Percentiles rank a stretch among this genome's conserved stretches.
Evolutionary conservation across 2,797 vertebrate species (phyloP).

Genomic region (Phalanger gymnotis): DNA sequence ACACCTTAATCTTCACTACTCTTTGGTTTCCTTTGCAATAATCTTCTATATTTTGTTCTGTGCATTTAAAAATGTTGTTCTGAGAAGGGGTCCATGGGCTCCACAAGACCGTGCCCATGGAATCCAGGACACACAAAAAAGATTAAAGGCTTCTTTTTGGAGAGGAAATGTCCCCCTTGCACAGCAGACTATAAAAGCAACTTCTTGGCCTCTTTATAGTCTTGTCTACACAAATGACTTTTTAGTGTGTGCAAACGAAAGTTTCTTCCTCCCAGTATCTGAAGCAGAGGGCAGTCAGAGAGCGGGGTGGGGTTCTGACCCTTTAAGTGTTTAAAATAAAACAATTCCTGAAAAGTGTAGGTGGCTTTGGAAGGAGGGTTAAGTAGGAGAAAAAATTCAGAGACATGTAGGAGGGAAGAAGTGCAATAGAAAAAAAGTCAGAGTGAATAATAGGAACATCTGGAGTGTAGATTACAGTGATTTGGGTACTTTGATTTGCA

Average conservation of each 20-base stretch:
- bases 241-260: conserved; percentile 72
- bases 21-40: background rate
- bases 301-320: conserved; percentile 64
- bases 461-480: conserved; percentile 34
- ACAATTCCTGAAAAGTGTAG: conserved; percentile 66
- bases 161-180: background rate
- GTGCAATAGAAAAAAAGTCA: conserved; percentile 29
- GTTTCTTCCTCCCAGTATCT: conserved; percentile 70
- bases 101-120: background rate
- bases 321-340: conserved; percentile 68
- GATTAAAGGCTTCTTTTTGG: background rate
- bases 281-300: conserved; percentile 61
- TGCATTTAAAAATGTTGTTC: background rate
- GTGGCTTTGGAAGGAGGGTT: conserved; percentile 56
- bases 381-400: conserved; percentile 54
- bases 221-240: conserved; percentile 64
- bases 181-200: background rate
- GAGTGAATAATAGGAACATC: conserved; percentile 55
- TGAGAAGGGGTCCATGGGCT: background rate
- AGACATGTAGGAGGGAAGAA: conserved; percentile 56
- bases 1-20: background rate
- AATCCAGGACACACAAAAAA: background rate
- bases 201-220: conserved; percentile 60
- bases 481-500: conserved; percentile 61
- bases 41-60: background rate